These are phyloP conservation scores for Chymomyza procnemis DNA, from an alignment of 2,888 invertebrate species.

Conservation along the genomic window DNA sequence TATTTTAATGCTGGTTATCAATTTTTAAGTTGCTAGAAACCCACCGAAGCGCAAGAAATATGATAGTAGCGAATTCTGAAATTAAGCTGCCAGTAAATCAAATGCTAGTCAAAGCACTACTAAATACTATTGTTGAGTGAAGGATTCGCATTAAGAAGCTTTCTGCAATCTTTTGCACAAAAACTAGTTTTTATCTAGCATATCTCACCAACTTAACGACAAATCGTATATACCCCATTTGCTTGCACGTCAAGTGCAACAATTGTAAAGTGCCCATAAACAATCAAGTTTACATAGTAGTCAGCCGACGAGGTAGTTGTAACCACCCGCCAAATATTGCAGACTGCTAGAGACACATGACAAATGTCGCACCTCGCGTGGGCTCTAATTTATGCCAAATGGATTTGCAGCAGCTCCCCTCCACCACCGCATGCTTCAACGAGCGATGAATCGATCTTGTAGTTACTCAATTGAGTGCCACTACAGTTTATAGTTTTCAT, in stretches of 20 bases:
- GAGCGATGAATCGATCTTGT: constrained; percentile 10
- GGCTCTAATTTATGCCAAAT: constrained; percentile 51
- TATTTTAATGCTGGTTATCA: too few species aligned
- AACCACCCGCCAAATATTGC: neutral
- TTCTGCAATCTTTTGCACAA: neutral
- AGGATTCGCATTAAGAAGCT: too few species aligned
- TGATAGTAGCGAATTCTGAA: too few species aligned
- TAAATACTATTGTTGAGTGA: too few species aligned
- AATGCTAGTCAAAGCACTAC: too few species aligned
- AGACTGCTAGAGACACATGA: neutral
- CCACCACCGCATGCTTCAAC: constrained; percentile 17
- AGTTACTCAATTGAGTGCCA: constrained; percentile 52
- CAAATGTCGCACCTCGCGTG: constrained; percentile 25
- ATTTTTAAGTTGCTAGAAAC: too few species aligned
- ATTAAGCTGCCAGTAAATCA: too few species aligned
- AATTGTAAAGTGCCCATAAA: neutral
- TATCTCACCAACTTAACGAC: neutral
- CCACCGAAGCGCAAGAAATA: too few species aligned
- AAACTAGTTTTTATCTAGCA: neutral
- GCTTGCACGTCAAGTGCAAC: neutral
- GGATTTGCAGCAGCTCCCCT: constrained; percentile 30
- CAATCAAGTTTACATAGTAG: neutral
- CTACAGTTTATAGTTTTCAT: constrained; percentile 30
- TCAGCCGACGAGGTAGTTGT: neutral
- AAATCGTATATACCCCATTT: neutral